phyloP scores from a whole-genome alignment of 2,797 vertebrate genomes.

The Pristis pectinata region DNA sequence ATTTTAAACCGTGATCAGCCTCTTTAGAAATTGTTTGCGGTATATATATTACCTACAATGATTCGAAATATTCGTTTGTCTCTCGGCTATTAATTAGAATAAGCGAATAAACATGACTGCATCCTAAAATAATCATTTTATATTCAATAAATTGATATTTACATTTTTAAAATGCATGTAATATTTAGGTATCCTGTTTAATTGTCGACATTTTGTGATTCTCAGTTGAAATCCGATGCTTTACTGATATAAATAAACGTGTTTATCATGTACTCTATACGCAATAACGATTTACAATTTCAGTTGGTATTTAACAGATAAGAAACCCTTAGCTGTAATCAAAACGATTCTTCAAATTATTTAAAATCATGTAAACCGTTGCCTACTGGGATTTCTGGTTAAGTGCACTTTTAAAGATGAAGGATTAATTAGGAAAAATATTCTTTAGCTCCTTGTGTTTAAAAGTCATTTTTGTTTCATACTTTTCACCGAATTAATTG shows the following conservation, averaged over 20 bases:
- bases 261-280: neutral
- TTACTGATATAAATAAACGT: neutral
- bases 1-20: neutral
- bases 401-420: conserved; percentile 6
- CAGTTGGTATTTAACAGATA: conserved; percentile 78
- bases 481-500: neutral
- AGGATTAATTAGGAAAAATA: neutral
- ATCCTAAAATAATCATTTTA: neutral
- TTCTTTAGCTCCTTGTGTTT: neutral
- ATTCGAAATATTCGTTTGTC: neutral
- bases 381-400: neutral
- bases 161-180: neutral
- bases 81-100: neutral
- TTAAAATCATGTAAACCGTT: conserved; percentile 52
- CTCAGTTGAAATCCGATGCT: neutral
- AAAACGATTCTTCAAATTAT: conserved; percentile 80
- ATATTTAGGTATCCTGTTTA: neutral
- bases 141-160: neutral
- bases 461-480: neutral
- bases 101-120: neutral
- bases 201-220: neutral
- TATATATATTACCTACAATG: neutral
- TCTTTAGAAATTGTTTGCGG: neutral
- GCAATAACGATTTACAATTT: neutral
- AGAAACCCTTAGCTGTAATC: conserved; percentile 84